Evolutionary conservation across 2,888 invertebrate species (phyloP).

Genomic region (Nomada fabriciana): DNA sequence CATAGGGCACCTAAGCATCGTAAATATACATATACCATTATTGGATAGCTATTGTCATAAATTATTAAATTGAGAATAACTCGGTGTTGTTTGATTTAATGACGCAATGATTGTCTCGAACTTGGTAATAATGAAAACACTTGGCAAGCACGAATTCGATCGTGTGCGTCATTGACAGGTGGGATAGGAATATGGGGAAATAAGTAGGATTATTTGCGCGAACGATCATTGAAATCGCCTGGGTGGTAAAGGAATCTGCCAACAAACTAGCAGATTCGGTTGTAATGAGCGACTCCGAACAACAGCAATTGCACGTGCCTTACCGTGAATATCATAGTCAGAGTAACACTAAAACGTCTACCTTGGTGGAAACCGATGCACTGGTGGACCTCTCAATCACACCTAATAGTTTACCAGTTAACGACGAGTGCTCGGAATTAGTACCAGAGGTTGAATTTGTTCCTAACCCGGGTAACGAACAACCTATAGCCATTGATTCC

Average conservation of each 20-base stretch:
- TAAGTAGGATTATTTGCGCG: conserved; percentile 59
- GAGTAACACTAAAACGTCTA: conserved; percentile 77
- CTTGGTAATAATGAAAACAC: conserved; percentile 57
- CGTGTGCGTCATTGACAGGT: conserved; percentile 79
- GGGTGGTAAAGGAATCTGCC: conserved; percentile 56
- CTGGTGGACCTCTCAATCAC: conserved; percentile 80
- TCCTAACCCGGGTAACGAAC: conserved; percentile 84
- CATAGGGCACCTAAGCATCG: conserved; percentile 12
- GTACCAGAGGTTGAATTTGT: conserved; percentile 92
- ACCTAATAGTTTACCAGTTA: conserved; percentile 61
- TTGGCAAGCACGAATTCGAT: conserved; percentile 52
- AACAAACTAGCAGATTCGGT: conserved; percentile 68
- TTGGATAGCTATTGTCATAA: conserved; percentile 20
- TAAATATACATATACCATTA: conserved; percentile 11
- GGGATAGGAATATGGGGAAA: conserved; percentile 74
- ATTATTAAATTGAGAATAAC: conserved; percentile 24
- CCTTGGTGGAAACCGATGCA: conserved; percentile 80
- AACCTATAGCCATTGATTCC: conserved; percentile 92
- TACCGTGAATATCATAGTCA: conserved; percentile 83
- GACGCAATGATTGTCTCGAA: conserved; percentile 66
- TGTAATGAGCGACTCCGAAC: conserved; percentile 84
- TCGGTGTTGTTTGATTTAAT: conserved; percentile 51
- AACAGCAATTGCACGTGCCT: conserved; percentile 84
- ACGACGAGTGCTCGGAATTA: conserved; percentile 73
- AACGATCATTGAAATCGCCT: conserved; percentile 32